A percentile compares a stretch with the other conserved stretches of the same genome.
These are phyloP conservation scores for Lasioglossum vierecki DNA, from an alignment of 2,888 invertebrate species.

Conservation along the genomic window DNA sequence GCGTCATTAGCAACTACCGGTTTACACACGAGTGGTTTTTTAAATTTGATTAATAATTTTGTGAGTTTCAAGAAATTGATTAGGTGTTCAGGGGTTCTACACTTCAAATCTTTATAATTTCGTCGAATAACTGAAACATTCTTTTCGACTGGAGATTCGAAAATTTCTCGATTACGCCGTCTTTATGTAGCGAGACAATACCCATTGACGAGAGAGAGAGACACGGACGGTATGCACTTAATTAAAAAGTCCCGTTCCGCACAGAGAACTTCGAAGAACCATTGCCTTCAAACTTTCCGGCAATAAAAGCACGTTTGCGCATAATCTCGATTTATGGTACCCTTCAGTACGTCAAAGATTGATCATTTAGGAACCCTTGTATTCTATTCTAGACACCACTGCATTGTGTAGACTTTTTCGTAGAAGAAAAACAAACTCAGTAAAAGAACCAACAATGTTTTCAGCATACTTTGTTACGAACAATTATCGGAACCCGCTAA, in stretches of 20 bases:
- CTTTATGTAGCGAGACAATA: slow-evolving; percentile 3
- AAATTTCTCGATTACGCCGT: background rate
- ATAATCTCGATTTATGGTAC: background rate
- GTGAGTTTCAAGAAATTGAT: too few species aligned
- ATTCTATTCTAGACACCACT: background rate
- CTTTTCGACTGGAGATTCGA: background rate
- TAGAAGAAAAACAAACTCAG: too few species aligned
- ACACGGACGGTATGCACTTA: background rate
- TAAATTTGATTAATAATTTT: too few species aligned
- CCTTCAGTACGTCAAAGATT: background rate
- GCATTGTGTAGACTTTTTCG: background rate
- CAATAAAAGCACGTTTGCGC: slow-evolving; percentile 1
- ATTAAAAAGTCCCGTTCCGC: slow-evolving; percentile 8
- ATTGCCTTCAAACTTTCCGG: background rate
- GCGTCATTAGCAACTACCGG: too few species aligned
- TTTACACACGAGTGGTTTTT: too few species aligned
- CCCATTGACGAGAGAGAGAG: background rate
- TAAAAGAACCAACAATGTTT: too few species aligned
- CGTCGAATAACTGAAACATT: background rate
- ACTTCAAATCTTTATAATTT: background rate
- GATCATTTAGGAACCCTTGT: background rate
- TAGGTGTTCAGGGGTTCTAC: too few species aligned
- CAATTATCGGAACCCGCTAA: too few species aligned
- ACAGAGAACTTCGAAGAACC: background rate
- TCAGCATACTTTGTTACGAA: too few species aligned